Base-by-base conservation (phyloP, 2,888 invertebrate species). In the Agonopterix subpropinquella region DNA sequence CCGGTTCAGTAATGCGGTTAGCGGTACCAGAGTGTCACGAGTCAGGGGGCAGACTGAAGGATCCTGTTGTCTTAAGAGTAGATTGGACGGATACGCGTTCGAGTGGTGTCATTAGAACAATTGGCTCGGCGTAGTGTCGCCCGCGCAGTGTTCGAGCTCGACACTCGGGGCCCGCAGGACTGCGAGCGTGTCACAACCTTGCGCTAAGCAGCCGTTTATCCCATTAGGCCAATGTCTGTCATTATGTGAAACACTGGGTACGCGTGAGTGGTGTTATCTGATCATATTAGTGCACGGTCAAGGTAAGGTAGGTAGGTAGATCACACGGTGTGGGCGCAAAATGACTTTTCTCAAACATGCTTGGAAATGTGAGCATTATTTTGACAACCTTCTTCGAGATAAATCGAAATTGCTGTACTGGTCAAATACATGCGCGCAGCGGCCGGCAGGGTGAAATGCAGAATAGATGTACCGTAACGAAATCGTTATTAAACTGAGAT, bases 61-160 rank as follows among this genome's bases (percentile, higher is more conserved):
- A 72, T 75, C 70, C 72, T 74, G 69, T 82, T 85, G 84, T 85
- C 85, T 86, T 83, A 79, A 71, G 70, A 75, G 75, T 72, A 76
- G 77, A 80, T 77, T 81, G 81, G 70, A 75, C 84, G 87, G 86
- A 87, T 83, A 81, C 82, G 77, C 76, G 76, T 80, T 79, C 77
- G 81, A 84, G 83, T 83, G 80, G 80, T 74, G 64, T 75, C 73
- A 85, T 87, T 87, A 84, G 72, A 65, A 62, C 85, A 87, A 87
- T 87, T 86, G 84, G 73, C 62, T 67, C 67, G 70, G 70, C 66
- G 74, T 73, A 74, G 74, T 72, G 77, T 80, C 73, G 69, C 68
- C 63, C 69, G 72, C 67, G 56, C 67, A 59, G 67, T 64, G 69
- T 44, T 37, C 35, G 11, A 11, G 35, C 13, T 28, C 28, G 28